A percentile compares a stretch with the other conserved stretches of the same genome.
Conservation (phyloP, 92 coral and sea anemone species). For the Porites divaricata region DNA sequence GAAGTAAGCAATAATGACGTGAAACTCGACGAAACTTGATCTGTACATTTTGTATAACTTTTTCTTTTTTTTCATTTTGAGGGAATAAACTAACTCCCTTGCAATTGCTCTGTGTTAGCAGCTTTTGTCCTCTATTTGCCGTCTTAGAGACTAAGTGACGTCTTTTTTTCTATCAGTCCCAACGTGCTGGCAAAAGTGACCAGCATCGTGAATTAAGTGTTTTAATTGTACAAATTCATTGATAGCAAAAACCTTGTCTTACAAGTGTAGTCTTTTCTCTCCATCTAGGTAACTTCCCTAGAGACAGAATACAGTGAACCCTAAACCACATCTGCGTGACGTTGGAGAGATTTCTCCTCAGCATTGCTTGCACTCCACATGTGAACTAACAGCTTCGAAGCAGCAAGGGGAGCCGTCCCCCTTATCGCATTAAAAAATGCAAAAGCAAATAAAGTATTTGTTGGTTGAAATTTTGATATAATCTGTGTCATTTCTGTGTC, state of each 20-base stretch:
- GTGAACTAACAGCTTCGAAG: background rate
- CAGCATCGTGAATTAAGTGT: too few species aligned
- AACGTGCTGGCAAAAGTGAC: too few species aligned
- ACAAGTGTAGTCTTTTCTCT: background rate
- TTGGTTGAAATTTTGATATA: constrained; percentile 40
- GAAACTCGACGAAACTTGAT: too few species aligned
- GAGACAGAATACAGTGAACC: constrained; percentile 34
- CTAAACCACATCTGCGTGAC: background rate
- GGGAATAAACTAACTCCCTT: too few species aligned
- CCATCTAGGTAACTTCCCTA: constrained; percentile 28
- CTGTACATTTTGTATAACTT: too few species aligned
- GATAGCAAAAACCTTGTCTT: background rate
- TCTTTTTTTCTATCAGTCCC: too few species aligned
- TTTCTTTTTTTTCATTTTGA: too few species aligned
- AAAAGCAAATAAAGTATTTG: constrained; percentile 41
- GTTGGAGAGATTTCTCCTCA: constrained; percentile 1
- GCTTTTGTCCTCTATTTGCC: too few species aligned
- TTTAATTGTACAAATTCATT: background rate
- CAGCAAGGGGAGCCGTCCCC: constrained; percentile 16
- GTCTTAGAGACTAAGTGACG: too few species aligned
- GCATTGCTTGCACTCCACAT: constrained; percentile 2
- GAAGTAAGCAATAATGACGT: too few species aligned
- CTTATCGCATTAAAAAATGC: constrained; percentile 18
- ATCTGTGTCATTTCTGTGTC: background rate
- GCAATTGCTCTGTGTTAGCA: too few species aligned